Conservation (phyloP, 2,113 vertebrate species). For the Mus musculus region GRCm39 chr9:36880501-36881000, state of each 20-base stretch:
- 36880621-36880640: conserved; percentile 40
- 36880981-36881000: conserved; percentile 8
- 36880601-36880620: conserved; percentile 64
- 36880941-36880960: not conserved
- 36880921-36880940: not conserved
- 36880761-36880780: not conserved
- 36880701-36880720: not conserved
- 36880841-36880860: too few relatives aligned
- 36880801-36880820: not conserved
- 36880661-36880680: conserved; percentile 45
- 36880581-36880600: not conserved
- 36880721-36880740: not conserved
- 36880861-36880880: not conserved
- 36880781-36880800: not conserved
- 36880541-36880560: not conserved
- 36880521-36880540: not conserved
- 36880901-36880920: not conserved
- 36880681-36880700: conserved; percentile 56
- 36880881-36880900: not conserved
- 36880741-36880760: not conserved
- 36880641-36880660: conserved; percentile 6
- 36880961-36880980: not conserved
- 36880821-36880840: not conserved
- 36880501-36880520: not conserved
- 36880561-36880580: not conserved